Base-by-base conservation (phyloP, 2,113 vertebrate genomes). In the Nothobranchius kuhntae region DNA sequence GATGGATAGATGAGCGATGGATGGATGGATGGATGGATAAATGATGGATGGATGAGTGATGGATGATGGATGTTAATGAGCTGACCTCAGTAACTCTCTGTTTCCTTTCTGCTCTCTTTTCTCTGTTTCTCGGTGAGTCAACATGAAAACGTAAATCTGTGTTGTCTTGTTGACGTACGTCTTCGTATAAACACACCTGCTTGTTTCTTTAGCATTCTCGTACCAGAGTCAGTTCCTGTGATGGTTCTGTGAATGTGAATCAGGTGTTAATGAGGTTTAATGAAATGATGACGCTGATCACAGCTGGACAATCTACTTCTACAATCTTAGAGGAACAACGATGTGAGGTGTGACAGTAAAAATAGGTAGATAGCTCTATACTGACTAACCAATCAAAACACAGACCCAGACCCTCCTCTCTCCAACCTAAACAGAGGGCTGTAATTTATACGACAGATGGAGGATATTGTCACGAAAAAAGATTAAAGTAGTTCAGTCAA, bases 61-160 rank as follows among this genome's bases (percentile, higher is more conserved):
- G 7, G 11, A 10, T 7, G 11, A 7, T 44, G 7, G 2, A 9
- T 2, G 7, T 11, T 47, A 45, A 51, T 17, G 70, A 53, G 51
- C 68, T 26, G 14, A 77, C 58, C 47, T 52, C 50, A 17, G 40
- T 77, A 78, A 75, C 64, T 69, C 56, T 66, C 13, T 81, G 30
- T 82, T 70, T 83, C 66, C 67, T 80, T 67, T 83, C 68, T 71
- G 82, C 78, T 57, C 63, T 65, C 78, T 78, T 79, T 73, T 84
- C 38, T 85, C 67, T 87, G 63, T 81, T 59, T 13, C 51, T 77
- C 79, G 89, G 89, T 90, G 87, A 89, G 89, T 90, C 67, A 82
- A 75, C 53, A 63, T 40, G 44, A 52, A 21, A 70, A 24, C 9
- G 21, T 38, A 53, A 52, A 61, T 56, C 26, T 46, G 14, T 73